Evolutionary conservation across 2,113 vertebrate species (phyloP).

Genomic region (Notarius lentiginosus): DNA sequence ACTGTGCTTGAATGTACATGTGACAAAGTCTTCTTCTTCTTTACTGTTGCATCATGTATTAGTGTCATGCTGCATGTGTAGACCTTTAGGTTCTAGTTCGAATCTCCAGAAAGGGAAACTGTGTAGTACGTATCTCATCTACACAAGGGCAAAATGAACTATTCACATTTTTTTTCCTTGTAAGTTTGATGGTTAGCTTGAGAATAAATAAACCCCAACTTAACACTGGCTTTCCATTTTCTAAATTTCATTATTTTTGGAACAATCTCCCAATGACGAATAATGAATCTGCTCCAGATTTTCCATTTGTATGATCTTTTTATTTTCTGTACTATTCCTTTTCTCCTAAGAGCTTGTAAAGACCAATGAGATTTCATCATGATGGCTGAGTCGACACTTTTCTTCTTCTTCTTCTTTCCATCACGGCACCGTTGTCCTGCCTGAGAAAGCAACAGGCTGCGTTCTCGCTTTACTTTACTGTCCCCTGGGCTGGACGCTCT

Average conservation of each 20-base stretch:
- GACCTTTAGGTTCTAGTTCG: no score
- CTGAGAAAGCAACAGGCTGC: conserved; percentile 70
- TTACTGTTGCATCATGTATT: no score
- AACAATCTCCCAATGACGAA: not conserved
- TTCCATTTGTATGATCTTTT: not conserved
- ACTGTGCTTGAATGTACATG: no score
- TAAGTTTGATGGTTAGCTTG: not conserved
- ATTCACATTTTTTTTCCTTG: no score
- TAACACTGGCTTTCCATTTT: not conserved
- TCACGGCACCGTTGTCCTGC: conserved; percentile 31
- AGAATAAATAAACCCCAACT: not conserved
- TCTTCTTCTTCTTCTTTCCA: not conserved
- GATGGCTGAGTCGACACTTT: conserved; percentile 63
- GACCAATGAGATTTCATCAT: conserved; percentile 22
- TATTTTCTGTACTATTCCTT: not conserved
- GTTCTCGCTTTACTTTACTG: conserved; percentile 66
- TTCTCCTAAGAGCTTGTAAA: not conserved
- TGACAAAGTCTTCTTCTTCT: no score
- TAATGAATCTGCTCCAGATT: not conserved
- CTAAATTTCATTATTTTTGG: not conserved
- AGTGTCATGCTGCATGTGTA: no score
- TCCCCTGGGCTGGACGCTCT: conserved; percentile 70
- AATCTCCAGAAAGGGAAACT: no score
- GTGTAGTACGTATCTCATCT: not conserved
- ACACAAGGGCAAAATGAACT: no score